These are phyloP conservation scores for Forbesichthys agassizii DNA, from an alignment of 2,113 vertebrate genomes.

Conservation along the genomic window DNA sequence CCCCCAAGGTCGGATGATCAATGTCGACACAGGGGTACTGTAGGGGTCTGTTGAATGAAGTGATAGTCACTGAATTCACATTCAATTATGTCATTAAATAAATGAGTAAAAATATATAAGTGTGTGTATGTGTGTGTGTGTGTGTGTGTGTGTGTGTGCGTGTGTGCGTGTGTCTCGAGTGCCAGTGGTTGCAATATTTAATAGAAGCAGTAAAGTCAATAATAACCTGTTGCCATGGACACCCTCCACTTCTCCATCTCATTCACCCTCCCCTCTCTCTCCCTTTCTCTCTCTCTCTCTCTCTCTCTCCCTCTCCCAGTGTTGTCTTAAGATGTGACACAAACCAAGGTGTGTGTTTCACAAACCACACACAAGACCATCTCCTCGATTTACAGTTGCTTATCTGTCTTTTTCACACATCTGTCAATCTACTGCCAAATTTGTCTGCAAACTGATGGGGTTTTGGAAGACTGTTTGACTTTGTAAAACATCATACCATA, in stretches of 20 bases:
- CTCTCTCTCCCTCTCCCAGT: not conserved
- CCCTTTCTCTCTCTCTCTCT: constrained; percentile 4
- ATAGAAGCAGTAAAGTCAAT: constrained; percentile 32
- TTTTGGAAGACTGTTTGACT: not conserved
- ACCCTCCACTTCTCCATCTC: constrained; percentile 8
- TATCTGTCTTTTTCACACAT: not conserved
- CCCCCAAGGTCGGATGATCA: too few species aligned
- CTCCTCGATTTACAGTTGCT: not conserved
- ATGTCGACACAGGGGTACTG: too few species aligned
- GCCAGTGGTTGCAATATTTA: constrained; percentile 22
- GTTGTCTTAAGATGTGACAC: not conserved
- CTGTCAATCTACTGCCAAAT: not conserved
- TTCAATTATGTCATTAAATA: not conserved
- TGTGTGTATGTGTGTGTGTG: not conserved
- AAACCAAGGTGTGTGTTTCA: not conserved
- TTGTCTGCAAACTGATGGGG: not conserved
- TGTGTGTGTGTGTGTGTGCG: not conserved
- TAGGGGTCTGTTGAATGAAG: not conserved
- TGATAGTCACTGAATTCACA: not conserved
- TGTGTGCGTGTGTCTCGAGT: not conserved
- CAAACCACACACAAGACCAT: not conserved
- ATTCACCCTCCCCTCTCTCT: constrained; percentile 21
- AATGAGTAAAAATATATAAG: not conserved
- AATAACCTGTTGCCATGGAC: constrained; percentile 61
- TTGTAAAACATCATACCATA: not conserved